Evolutionary conservation across 2,113 vertebrate genomes (phyloP).

Genomic region (Anguilla japonica): DNA sequence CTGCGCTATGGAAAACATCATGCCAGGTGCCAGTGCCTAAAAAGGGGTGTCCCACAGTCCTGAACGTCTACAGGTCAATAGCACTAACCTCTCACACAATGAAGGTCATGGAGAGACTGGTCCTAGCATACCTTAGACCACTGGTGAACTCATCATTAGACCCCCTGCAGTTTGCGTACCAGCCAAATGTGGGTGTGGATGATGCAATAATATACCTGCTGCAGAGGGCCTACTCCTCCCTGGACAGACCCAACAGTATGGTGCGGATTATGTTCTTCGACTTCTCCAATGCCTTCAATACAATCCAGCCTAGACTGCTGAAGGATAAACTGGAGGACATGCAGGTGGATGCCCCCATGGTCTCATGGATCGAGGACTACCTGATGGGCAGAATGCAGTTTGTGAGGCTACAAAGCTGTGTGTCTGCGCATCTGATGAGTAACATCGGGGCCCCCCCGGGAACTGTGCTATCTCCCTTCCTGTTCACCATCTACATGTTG

Average conservation of each 20-base stretch:
- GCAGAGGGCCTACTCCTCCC: not conserved
- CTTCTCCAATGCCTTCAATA: constrained; percentile 3
- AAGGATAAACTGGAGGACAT: not conserved
- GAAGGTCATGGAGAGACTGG: constrained; percentile 14
- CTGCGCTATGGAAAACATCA: not conserved
- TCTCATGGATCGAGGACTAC: constrained; percentile 9
- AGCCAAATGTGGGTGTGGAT: not conserved
- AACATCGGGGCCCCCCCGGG: no score
- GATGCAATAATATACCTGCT: constrained; percentile 3
- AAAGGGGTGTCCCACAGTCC: not conserved
- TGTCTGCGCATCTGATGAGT: no score
- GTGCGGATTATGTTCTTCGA: not conserved
- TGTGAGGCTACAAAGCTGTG: not conserved
- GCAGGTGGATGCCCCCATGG: not conserved
- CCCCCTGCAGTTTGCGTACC: constrained; percentile 22
- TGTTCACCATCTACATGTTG: no score
- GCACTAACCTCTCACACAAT: constrained; percentile 10
- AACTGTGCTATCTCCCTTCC: no score
- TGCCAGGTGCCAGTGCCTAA: not conserved
- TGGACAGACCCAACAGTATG: not conserved
- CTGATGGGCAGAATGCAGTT: not conserved
- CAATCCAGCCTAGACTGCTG: not conserved
- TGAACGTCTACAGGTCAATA: not conserved
- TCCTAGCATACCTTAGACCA: not conserved
- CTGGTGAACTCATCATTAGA: not conserved